Evolutionary conservation across 2,888 invertebrate genomes (phyloP).

Genomic region (Philaethria dido): DNA sequence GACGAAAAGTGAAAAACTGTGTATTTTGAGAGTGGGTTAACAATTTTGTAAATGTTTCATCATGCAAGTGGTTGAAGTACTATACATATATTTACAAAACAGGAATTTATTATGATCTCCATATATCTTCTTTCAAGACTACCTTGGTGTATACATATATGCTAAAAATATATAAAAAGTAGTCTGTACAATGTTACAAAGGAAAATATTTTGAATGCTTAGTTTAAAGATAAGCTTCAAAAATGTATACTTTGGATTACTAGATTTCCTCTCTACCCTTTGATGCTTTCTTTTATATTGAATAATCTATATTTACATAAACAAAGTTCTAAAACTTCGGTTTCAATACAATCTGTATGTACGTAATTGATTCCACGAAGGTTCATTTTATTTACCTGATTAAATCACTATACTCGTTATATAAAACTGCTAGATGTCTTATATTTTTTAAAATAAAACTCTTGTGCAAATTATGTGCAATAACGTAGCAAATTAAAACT

Average conservation of each 20-base stretch:
- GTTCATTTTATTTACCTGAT: conserved; percentile 12
- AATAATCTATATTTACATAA: too few relatives aligned
- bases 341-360: background rate
- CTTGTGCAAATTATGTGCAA: conserved; percentile 11
- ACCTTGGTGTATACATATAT: background rate
- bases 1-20: too few relatives aligned
- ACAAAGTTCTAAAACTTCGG: background rate
- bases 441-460: conserved; percentile 9
- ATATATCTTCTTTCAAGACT: background rate
- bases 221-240: background rate
- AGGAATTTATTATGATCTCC: background rate
- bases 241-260: background rate
- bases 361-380: conserved; percentile 9
- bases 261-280: background rate
- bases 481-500: conserved; percentile 10
- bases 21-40: too few relatives aligned
- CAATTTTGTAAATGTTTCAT: background rate
- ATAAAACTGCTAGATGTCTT: background rate
- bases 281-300: too few relatives aligned
- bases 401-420: background rate
- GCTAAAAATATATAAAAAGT: background rate
- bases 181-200: background rate
- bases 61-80: background rate
- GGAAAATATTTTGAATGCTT: background rate
- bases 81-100: background rate